These are phyloP conservation scores for Colletes latitarsis DNA, from an alignment of 1,140 invertebrate genomes.

Conservation along the genomic window DNA sequence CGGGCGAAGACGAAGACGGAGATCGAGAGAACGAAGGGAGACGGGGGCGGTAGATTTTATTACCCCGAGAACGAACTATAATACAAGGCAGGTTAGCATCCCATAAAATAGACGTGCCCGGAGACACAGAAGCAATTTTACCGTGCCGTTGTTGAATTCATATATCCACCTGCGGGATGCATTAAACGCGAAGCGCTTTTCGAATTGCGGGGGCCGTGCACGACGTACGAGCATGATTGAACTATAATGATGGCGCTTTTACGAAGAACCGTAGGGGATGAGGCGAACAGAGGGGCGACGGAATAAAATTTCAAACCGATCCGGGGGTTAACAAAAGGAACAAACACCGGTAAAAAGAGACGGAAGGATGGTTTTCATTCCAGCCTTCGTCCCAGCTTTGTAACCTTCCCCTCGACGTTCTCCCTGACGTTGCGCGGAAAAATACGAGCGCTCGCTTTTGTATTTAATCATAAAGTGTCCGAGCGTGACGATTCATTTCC, in stretches of 20 bases:
- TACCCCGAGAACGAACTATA: slow-evolving; percentile 69
- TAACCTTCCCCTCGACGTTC: slow-evolving; percentile 8
- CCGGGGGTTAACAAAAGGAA: slow-evolving; percentile 29
- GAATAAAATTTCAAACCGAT: slow-evolving; percentile 73
- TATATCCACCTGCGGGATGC: slow-evolving; percentile 71
- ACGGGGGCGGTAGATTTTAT: slow-evolving; percentile 62
- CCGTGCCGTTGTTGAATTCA: slow-evolving; percentile 72
- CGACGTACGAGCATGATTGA: slow-evolving; percentile 74
- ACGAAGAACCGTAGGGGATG: slow-evolving; percentile 16
- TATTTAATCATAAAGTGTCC: slow-evolving; percentile 1
- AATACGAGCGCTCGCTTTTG: background rate
- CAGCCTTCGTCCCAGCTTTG: too few relatives aligned
- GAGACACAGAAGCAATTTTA: slow-evolving; percentile 76
- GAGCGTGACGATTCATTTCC: background rate
- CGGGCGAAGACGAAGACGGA: background rate
- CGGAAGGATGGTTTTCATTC: slow-evolving; percentile 37
- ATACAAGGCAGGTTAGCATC: slow-evolving; percentile 75
- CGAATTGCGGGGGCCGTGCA: slow-evolving; percentile 71
- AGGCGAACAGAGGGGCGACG: slow-evolving; percentile 10
- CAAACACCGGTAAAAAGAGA: background rate
- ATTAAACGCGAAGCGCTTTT: slow-evolving; percentile 70
- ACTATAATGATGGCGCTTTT: slow-evolving; percentile 72
- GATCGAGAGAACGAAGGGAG: background rate
- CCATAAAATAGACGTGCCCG: slow-evolving; percentile 71
- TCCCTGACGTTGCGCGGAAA: slow-evolving; percentile 19